Evolutionary conservation across 2,113 vertebrate species (phyloP).

Genomic region (Saccopteryx bilineata): DNA sequence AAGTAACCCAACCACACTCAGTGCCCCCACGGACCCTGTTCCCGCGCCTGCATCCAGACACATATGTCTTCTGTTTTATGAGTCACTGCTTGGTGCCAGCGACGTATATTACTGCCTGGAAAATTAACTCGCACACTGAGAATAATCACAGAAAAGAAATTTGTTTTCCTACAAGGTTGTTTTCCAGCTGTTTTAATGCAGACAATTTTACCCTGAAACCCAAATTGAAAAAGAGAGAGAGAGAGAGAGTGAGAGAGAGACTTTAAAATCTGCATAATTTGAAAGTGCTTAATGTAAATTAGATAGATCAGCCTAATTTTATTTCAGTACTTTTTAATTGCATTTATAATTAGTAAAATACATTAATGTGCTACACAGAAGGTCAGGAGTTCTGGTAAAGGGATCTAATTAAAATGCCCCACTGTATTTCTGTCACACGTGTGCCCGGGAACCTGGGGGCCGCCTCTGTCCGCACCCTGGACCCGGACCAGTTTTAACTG

Average conservation of each 20-base stretch:
- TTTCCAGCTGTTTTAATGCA: slow-evolving; percentile 90
- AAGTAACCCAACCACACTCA: slow-evolving; percentile 32
- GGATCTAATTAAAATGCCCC: slow-evolving; percentile 87
- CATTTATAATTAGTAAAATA: slow-evolving; percentile 92
- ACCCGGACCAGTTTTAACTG: slow-evolving; percentile 70
- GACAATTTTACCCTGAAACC: slow-evolving; percentile 86
- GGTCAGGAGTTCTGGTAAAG: slow-evolving; percentile 88
- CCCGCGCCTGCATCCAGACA: background rate
- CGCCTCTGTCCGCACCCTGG: slow-evolving; percentile 30
- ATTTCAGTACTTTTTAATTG: slow-evolving; percentile 92
- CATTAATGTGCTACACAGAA: slow-evolving; percentile 88
- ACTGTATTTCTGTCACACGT: slow-evolving; percentile 81
- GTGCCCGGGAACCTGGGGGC: slow-evolving; percentile 78
- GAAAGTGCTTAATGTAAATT: slow-evolving; percentile 91
- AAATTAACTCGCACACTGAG: slow-evolving; percentile 90
- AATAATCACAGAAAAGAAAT: slow-evolving; percentile 90
- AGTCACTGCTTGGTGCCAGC: slow-evolving; percentile 80
- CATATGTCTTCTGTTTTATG: slow-evolving; percentile 73
- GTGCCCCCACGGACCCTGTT: accelerated
- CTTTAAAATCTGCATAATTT: slow-evolving; percentile 89
- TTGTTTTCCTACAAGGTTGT: slow-evolving; percentile 89
- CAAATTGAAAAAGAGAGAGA: slow-evolving; percentile 66
- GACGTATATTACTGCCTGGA: slow-evolving; percentile 84
- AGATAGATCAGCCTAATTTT: slow-evolving; percentile 91
- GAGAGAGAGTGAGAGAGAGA: slow-evolving; percentile 52